These are phyloP conservation scores for Ciconia nigra DNA, from an alignment of 2,797 vertebrate species.

Conservation along the genomic window DNA sequence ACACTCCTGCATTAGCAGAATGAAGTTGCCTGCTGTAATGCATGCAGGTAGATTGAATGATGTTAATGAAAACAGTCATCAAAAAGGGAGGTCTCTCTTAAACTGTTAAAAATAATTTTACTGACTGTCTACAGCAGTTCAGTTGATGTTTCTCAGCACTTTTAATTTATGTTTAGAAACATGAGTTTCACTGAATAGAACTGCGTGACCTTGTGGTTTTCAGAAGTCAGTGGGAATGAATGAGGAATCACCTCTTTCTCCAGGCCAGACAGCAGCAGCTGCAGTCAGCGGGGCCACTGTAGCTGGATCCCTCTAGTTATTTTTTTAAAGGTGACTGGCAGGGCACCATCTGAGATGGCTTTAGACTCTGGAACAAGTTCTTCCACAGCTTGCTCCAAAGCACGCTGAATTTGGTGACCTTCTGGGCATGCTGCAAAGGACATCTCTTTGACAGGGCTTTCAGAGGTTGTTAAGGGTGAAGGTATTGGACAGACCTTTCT, in stretches of 20 bases:
- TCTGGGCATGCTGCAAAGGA: background rate
- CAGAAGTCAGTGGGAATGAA: background rate
- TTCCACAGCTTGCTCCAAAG: background rate
- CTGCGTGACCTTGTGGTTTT: background rate
- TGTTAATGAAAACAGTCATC: background rate
- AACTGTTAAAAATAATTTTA: background rate
- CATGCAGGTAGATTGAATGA: background rate
- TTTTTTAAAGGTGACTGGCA: background rate
- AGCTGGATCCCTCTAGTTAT: background rate
- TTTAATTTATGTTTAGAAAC: background rate
- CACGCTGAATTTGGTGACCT: background rate
- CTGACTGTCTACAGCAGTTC: background rate
- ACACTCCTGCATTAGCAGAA: background rate
- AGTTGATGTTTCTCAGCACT: background rate
- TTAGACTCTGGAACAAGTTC: background rate
- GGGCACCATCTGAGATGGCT: background rate
- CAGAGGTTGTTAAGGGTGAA: background rate
- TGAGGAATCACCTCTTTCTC: background rate
- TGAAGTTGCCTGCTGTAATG: background rate
- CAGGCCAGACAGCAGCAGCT: background rate
- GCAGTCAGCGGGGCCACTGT: background rate
- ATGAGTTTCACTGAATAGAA: background rate
- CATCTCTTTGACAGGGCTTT: background rate
- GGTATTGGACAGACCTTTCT: background rate
- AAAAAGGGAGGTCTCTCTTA: background rate